Percentiles rank a stretch among this genome's conserved stretches.
Conservation (phyloP, 2,113 vertebrate genomes). For the Romanogobio albipinnatus region DNA sequence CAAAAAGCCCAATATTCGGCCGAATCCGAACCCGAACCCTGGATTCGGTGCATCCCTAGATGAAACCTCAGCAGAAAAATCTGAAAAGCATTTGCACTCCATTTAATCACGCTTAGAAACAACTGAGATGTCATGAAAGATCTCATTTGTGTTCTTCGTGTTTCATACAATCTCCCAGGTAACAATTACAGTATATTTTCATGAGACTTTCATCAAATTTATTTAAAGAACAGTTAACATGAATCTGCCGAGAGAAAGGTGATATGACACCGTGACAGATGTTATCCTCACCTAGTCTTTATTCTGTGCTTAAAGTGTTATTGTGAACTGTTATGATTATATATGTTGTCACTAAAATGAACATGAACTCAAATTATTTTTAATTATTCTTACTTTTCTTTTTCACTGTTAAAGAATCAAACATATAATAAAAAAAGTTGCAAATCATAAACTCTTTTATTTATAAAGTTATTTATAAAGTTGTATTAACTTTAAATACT, state of each 20-base stretch:
- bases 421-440: neutral
- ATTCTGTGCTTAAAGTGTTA: constrained; percentile 27
- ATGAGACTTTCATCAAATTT: neutral
- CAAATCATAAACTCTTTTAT: neutral
- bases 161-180: neutral
- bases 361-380: neutral
- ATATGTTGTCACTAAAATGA: constrained; percentile 1
- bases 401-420: neutral
- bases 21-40: too few species aligned
- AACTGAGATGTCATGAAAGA: neutral
- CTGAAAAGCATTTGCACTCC: neutral
- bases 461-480: too few species aligned
- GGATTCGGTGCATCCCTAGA: too few species aligned
- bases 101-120: neutral
- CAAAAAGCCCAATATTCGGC: too few species aligned
- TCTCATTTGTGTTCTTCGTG: neutral
- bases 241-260: neutral
- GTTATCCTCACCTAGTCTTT: constrained; percentile 18
- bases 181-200: neutral
- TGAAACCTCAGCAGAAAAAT: neutral
- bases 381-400: neutral
- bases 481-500: neutral
- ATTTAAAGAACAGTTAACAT: constrained; percentile 17
- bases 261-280: constrained; percentile 18
- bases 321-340: constrained; percentile 15